phyloP scores from a whole-genome alignment of 1,140 invertebrate species.

The Pectinophora gossypiella region DNA sequence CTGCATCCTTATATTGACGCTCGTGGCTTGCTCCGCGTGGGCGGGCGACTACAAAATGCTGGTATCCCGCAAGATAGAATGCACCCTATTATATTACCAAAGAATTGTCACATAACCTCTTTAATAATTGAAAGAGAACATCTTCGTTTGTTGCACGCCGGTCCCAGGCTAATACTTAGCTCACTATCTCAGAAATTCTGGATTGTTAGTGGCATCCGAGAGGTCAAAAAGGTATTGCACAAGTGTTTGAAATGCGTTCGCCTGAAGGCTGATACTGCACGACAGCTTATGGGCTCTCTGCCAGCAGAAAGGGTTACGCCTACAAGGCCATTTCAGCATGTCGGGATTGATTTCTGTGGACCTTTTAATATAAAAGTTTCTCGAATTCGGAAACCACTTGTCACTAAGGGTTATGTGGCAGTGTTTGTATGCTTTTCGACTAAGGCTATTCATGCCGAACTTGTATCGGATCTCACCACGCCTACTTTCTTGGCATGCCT shows the following conservation, averaged over 20 bases:
- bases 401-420: conserved; percentile 25
- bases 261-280: conserved; percentile 12
- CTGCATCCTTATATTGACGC: no score
- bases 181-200: conserved; percentile 11
- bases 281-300: conserved; percentile 39
- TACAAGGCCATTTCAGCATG: conserved; percentile 32
- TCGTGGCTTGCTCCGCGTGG: no score
- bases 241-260: conserved; percentile 29
- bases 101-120: conserved; percentile 16
- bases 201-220: conserved; percentile 7
- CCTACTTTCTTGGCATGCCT: conserved; percentile 5
- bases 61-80: no score
- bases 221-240: conserved; percentile 16
- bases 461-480: conserved; percentile 23
- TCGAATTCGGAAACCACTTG: conserved; percentile 13
- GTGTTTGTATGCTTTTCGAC: conserved; percentile 28
- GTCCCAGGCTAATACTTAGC: conserved; percentile 18
- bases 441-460: conserved; percentile 25
- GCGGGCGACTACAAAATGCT: no score
- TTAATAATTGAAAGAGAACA: conserved; percentile 29
- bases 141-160: conserved; percentile 21
- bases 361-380: conserved; percentile 30
- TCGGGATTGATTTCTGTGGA: conserved; percentile 60
- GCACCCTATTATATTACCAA: conserved; percentile 28
- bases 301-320: conserved; percentile 23